Evolutionary conservation across 2,113 vertebrate species (phyloP).

Genomic region (Mandrillus leucophaeus): DNA sequence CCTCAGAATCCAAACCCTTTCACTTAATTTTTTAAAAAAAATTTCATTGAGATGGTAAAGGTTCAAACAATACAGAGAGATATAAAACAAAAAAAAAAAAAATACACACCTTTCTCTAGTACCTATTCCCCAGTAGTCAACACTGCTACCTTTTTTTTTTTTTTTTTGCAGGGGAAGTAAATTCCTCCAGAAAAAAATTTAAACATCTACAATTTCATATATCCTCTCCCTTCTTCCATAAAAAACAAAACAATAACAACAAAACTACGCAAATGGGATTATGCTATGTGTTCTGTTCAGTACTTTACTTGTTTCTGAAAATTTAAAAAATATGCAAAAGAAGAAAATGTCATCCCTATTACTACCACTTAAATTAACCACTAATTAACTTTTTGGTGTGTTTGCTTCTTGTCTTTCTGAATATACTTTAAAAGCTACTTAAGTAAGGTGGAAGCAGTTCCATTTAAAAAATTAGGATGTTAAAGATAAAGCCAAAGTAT

Average conservation of each 20-base stretch:
- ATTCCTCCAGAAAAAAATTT: neutral
- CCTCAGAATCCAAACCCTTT: neutral
- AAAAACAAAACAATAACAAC: neutral
- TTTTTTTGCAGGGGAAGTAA: neutral
- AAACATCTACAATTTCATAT: neutral
- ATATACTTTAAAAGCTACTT: neutral
- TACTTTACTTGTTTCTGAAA: neutral
- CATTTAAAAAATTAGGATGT: neutral
- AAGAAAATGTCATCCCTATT: neutral
- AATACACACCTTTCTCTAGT: neutral
- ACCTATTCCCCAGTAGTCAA: neutral
- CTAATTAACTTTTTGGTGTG: neutral
- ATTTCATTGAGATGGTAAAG: neutral
- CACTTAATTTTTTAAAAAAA: neutral
- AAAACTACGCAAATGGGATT: neutral
- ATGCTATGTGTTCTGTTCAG: neutral
- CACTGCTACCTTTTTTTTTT: neutral
- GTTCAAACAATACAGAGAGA: neutral
- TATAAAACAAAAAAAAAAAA: neutral
- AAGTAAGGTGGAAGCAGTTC: neutral
- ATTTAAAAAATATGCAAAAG: neutral
- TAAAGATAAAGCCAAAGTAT: neutral
- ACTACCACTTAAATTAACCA: neutral
- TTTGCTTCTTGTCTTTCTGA: neutral
- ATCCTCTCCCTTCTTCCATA: neutral